A percentile compares a stretch with the other conserved stretches of the same genome.
phyloP scores from a whole-genome alignment of 2,888 invertebrate species.

The Erynnis tages region DNA sequence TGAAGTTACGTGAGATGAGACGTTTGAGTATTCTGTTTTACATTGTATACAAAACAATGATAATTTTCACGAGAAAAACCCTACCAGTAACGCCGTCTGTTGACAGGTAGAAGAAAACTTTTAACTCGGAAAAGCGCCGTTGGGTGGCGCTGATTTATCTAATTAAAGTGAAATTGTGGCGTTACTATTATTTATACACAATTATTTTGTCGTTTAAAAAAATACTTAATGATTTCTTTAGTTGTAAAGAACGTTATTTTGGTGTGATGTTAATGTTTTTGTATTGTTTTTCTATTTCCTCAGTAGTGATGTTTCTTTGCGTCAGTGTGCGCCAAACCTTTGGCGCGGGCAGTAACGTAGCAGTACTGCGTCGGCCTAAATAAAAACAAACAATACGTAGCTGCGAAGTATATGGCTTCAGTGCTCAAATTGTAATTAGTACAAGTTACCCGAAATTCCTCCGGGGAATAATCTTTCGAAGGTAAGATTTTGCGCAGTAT shows the following conservation, averaged over 20 bases:
- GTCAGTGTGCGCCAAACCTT: slow-evolving; percentile 61
- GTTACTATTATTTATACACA: no score
- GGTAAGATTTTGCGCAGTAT: background rate
- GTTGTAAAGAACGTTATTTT: background rate
- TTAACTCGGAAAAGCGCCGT: background rate
- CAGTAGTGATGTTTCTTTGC: slow-evolving; percentile 20
- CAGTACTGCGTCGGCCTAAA: slow-evolving; percentile 40
- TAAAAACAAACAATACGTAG: slow-evolving; percentile 40
- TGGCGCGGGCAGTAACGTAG: slow-evolving; percentile 50
- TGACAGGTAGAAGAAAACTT: background rate
- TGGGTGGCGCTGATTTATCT: slow-evolving; percentile 6
- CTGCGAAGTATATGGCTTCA: slow-evolving; percentile 40
- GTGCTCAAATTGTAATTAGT: slow-evolving; percentile 30
- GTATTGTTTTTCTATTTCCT: background rate
- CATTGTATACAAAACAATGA: background rate
- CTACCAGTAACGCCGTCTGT: slow-evolving; percentile 1
- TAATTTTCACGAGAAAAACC: background rate
- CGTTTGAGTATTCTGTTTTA: no score
- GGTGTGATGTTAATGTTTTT: background rate
- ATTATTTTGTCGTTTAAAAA: no score
- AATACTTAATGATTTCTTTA: no score
- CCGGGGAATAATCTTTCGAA: background rate
- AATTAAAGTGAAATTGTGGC: background rate
- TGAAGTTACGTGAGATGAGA: no score
- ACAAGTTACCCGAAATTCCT: background rate